Evolutionary conservation across 1,140 invertebrate genomes (phyloP).

Genomic region (Caenorhabditis elegans): DNA sequence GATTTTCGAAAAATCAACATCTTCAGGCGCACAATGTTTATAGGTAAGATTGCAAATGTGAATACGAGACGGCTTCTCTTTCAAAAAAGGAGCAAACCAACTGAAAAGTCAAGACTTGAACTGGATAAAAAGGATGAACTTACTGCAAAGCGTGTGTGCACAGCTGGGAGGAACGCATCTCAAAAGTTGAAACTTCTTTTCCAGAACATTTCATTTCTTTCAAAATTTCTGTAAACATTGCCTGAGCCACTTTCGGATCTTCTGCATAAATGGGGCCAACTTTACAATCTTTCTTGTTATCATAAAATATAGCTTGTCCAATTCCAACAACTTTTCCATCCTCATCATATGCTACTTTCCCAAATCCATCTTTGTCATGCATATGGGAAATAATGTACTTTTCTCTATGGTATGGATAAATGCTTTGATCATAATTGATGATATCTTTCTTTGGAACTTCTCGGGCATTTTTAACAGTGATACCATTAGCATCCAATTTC

Average conservation of each 20-base stretch:
- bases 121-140: too few relatives aligned
- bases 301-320: not conserved
- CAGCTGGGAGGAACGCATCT: not conserved
- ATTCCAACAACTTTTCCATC: slow-evolving; percentile 3
- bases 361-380: too few relatives aligned
- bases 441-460: not conserved
- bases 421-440: not conserved
- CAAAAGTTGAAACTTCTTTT: not conserved
- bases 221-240: not conserved
- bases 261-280: not conserved
- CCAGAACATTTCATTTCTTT: not conserved
- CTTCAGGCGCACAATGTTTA: not conserved
- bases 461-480: not conserved
- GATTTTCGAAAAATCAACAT: not conserved
- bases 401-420: not conserved
- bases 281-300: not conserved
- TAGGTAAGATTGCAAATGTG: not conserved
- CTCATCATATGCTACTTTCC: not conserved
- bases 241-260: not conserved
- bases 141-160: not conserved
- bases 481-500: not conserved
- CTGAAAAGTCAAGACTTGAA: too few relatives aligned
- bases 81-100: not conserved
- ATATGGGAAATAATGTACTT: too few relatives aligned
- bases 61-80: not conserved